Evolutionary conservation across 1,140 invertebrate species (phyloP), one percentile per base, ranked within the genome.

Genomic region (Sycobia sp.): DNA sequence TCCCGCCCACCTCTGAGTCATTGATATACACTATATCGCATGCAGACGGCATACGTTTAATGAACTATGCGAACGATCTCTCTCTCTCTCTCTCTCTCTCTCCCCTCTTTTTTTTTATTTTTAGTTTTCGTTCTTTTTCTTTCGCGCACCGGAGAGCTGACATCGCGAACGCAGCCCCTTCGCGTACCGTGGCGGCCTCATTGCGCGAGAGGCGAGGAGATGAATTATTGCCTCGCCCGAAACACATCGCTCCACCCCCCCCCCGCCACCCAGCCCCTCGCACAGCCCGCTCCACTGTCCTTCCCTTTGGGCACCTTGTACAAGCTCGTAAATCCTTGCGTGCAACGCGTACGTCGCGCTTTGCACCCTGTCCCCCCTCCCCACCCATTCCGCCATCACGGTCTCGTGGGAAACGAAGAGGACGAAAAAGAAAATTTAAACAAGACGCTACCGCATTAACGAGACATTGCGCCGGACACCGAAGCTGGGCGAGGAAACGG

Each of bases 261-360:
- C 22, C 4, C 16, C 11, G 16, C 22, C 14, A 8, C 14, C n/a
- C 4, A 22, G 7, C 29, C 29, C 27, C 16, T 4, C 16, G 18
- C n/a, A 14, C 5, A 16, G 11, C 5, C 13, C 41, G 20, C n/a
- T 2, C 4, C 18, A 13, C 29, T 18, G 18, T 36, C 32, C 32
- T 2, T 1, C 49, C 47, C 29, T 27, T 27, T 32, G 49, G 34
- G 32, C 32, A n/a, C 16, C 49, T 22, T 36, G 14, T 27, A 39
- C 51, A 54, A 54, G 51, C 51, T 54, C 51, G 20, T 54, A 54
- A 54, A 54, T 54, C 36, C 36, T 22, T 39, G 36, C 34, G 20
- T 38, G 36, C 39, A 54, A 54, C 51, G 51, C 51, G 38, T 51
- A 4, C 41, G 16, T 18, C 41, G 41, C 16, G 16, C 41, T 18